Percentiles rank a stretch among this genome's conserved stretches.
Evolutionary conservation across 2,888 invertebrate species (phyloP).

Genomic region (Xanthorhoe designata): DNA sequence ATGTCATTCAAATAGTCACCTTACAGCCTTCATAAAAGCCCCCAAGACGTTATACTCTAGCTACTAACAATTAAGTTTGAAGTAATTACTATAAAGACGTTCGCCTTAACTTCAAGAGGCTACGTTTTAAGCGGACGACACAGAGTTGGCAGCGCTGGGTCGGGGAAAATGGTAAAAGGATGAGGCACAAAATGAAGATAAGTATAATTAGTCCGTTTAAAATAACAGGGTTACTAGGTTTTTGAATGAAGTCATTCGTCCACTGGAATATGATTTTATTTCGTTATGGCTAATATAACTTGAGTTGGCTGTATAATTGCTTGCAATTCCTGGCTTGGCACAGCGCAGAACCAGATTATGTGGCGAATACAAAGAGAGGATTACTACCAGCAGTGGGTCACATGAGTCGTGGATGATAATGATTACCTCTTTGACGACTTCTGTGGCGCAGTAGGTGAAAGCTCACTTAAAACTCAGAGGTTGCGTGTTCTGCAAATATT

Average conservation of each 20-base stretch:
- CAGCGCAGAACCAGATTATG: no score
- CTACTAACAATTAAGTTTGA: conserved; percentile 33
- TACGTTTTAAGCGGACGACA: conserved; percentile 27
- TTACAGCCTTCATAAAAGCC: conserved; percentile 25
- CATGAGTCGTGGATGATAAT: no score
- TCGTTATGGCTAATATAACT: no score
- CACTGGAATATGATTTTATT: no score
- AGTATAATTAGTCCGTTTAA: conserved; percentile 7
- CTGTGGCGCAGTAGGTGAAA: no score
- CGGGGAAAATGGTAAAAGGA: conserved; percentile 19
- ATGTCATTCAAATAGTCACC: conserved; percentile 18
- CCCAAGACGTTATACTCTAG: conserved; percentile 18
- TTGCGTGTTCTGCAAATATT: no score
- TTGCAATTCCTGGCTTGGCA: no score
- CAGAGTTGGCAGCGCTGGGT: conserved; percentile 29
- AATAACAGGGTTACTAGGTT: background rate
- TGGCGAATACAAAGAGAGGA: no score
- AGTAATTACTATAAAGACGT: conserved; percentile 28
- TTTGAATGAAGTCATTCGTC: background rate
- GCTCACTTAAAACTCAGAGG: no score
- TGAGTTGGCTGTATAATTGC: no score
- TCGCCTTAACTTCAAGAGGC: conserved; percentile 23
- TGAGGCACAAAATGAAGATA: conserved; percentile 22
- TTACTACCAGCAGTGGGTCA: no score
- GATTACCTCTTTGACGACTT: no score